Base-by-base conservation (phyloP, 1,140 invertebrate genomes). In the Drosophila kohkoa region DNA sequence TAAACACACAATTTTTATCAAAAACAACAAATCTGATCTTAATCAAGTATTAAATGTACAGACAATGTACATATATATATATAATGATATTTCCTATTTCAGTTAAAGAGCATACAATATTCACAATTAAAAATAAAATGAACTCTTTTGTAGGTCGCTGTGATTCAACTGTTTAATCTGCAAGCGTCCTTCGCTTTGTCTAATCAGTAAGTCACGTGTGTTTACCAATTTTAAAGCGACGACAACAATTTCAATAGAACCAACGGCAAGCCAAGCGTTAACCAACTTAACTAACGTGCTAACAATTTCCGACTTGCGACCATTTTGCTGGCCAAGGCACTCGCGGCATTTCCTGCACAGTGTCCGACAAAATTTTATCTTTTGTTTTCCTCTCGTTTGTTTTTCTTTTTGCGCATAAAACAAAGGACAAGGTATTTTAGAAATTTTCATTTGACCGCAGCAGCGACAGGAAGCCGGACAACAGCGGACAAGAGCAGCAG, bases 361-460 rank as follows among this genome's bases (percentile, higher is more conserved):
- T 54, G 30, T 63, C 68, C 49, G 52, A 52, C 48, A 64, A 71
- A 71, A 71, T 65, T 65, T 57, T 64, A 38, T 35, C 52, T 55
- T 38, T 38, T 35, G 28, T 16, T 38, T 16, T 15, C 6, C 32
- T 16, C 15, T 11, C 10, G 8, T 25, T 54, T 15, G 8, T 38
- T 30, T 10, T 52, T 1, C 25, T 30, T 2, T 13, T 38, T 51
- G 79, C 82, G 76, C 79, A 90, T 90, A 90, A 82, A 90, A 90
- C 87, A 90, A 90, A 90, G 82, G 77, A 11, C 10, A 75, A 90
- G 82, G 70, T 71, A 90, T 90, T 90, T 90, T 76, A 87, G 82
- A 90, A 90, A 90, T 90, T 90, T 90, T 90, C 87, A 87, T 90
- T 90, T 90, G 79, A 90, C 86, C 86, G 88, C 86, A 90, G 62